Evolutionary conservation across 1,140 invertebrate species (phyloP).

Genomic region (Patella vulgata): DNA sequence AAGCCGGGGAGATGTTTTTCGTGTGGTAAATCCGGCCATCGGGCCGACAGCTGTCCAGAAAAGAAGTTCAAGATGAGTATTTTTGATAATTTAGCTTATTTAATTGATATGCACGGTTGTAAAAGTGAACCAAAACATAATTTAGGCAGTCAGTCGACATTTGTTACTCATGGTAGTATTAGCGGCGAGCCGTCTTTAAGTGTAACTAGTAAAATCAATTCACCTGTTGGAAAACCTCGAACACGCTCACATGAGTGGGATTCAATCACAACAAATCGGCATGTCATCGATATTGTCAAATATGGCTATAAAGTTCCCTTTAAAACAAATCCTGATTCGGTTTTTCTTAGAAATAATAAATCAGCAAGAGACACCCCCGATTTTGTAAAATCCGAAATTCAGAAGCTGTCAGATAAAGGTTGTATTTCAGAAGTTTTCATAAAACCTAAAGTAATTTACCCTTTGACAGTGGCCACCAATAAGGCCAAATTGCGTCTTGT

Average conservation of each 20-base stretch:
- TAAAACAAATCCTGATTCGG: neutral
- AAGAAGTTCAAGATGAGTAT: too few relatives aligned
- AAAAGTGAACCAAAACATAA: too few relatives aligned
- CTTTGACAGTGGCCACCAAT: conserved; percentile 18
- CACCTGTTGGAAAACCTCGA: conserved; percentile 13
- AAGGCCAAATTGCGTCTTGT: conserved; percentile 13
- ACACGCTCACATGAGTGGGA: conserved; percentile 12
- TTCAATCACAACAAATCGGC: neutral
- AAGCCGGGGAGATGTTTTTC: too few relatives aligned
- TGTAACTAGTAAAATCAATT: too few relatives aligned
- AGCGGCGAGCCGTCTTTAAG: too few relatives aligned
- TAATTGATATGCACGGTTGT: too few relatives aligned
- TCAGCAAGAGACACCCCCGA: conserved; percentile 10
- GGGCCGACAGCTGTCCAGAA: too few relatives aligned
- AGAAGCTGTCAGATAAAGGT: conserved; percentile 7
- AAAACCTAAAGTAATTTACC: conserved; percentile 22
- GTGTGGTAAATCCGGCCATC: too few relatives aligned
- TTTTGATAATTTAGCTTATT: too few relatives aligned
- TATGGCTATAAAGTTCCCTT: conserved; percentile 25
- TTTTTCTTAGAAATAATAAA: conserved; percentile 22
- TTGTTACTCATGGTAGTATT: too few relatives aligned
- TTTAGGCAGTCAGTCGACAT: too few relatives aligned
- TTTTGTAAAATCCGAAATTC: conserved; percentile 17
- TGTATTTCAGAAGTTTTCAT: conserved; percentile 6
- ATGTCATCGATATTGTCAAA: conserved; percentile 11